phyloP scores from a whole-genome alignment of 2,113 vertebrate genomes.

The Syngnathus typhle region DNA sequence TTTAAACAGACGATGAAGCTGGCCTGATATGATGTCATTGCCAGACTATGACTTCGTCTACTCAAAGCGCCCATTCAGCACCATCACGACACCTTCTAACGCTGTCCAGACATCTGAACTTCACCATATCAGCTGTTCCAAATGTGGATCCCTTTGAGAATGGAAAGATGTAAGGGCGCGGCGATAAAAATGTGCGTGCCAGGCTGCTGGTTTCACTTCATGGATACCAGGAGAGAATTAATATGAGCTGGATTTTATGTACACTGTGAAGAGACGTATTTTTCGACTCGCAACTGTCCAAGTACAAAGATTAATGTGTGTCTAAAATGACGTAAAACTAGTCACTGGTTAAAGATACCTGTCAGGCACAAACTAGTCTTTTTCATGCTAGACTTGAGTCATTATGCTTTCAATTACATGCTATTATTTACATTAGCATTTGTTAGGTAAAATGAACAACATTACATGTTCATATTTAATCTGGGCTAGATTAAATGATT shows the following conservation, averaged over 20 bases:
- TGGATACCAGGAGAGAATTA: not conserved
- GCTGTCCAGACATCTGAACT: constrained; percentile 51
- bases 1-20: constrained; percentile 52
- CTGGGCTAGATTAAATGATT: too few relatives aligned
- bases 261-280: too few relatives aligned
- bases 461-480: too few relatives aligned
- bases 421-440: too few relatives aligned
- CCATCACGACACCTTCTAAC: constrained; percentile 39
- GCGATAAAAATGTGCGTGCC: not conserved
- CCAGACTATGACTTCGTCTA: constrained; percentile 42
- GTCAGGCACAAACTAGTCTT: too few relatives aligned
- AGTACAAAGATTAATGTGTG: too few relatives aligned
- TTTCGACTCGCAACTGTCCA: too few relatives aligned
- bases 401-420: too few relatives aligned
- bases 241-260: not conserved
- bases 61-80: constrained; percentile 39
- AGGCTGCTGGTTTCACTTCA: constrained; percentile 19
- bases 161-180: constrained; percentile 42
- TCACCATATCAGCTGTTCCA: constrained; percentile 54
- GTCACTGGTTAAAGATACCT: too few relatives aligned
- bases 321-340: too few relatives aligned
- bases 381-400: too few relatives aligned
- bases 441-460: too few relatives aligned
- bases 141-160: constrained; percentile 58
- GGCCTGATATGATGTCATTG: constrained; percentile 45